Evolutionary conservation across 2,113 vertebrate genomes (phyloP).

Genomic region (Neogobius melanostomus): DNA sequence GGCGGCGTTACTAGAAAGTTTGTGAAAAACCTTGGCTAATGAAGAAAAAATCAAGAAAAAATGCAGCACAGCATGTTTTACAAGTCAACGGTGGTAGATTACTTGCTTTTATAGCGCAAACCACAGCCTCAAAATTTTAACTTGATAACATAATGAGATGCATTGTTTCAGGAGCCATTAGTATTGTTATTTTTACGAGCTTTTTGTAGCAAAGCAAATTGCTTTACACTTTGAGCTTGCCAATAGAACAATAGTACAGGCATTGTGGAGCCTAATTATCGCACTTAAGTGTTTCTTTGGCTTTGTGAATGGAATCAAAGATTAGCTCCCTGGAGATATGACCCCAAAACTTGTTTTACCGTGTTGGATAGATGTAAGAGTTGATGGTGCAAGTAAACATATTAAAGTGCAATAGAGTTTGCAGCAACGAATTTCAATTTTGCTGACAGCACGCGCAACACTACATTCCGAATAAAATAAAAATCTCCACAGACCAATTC

Average conservation of each 20-base stretch:
- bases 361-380: slow-evolving; percentile 20
- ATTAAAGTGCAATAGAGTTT: slow-evolving; percentile 4
- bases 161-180: slow-evolving; percentile 35
- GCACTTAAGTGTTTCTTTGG: slow-evolving; percentile 60
- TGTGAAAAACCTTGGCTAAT: neutral
- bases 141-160: slow-evolving; percentile 48
- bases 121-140: slow-evolving; percentile 43
- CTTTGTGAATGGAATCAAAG: slow-evolving; percentile 45
- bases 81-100: slow-evolving; percentile 24
- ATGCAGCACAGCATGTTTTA: neutral
- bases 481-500: no score
- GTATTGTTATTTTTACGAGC: slow-evolving; percentile 50
- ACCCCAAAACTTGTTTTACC: slow-evolving; percentile 42
- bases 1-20: neutral
- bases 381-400: slow-evolving; percentile 24
- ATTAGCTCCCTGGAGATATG: slow-evolving; percentile 55
- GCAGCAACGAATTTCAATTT: neutral
- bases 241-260: slow-evolving; percentile 41
- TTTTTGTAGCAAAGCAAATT: slow-evolving; percentile 51
- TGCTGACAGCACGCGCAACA: no score
- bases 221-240: slow-evolving; percentile 23
- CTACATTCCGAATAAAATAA: no score
- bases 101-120: slow-evolving; percentile 18
- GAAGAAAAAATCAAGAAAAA: neutral
- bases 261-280: slow-evolving; percentile 63